phyloP scores from a whole-genome alignment of 2,113 vertebrate species.

The Brachionichthys hirsutus region DNA sequence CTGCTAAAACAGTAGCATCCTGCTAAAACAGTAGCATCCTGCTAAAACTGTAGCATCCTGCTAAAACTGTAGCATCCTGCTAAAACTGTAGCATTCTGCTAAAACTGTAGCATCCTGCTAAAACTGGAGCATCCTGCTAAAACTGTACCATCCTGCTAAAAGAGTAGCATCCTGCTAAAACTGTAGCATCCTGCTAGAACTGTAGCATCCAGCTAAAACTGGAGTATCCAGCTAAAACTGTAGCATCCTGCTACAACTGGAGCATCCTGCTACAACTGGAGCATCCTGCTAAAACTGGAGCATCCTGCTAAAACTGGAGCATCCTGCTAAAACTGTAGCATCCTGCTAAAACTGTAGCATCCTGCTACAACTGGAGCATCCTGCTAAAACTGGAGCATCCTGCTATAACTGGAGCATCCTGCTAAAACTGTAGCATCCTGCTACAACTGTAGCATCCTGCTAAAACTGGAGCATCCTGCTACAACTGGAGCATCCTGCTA shows the following conservation, averaged over 20 bases:
- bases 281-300: conserved; percentile 28
- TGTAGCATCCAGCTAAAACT: conserved; percentile 33
- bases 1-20: conserved; percentile 13
- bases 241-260: conserved; percentile 36
- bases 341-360: conserved; percentile 40
- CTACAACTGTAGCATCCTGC: conserved; percentile 14
- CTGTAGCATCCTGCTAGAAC: too few relatives aligned
- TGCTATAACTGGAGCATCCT: conserved; percentile 12
- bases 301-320: conserved; percentile 39
- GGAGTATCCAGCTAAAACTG: too few relatives aligned
- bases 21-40: conserved; percentile 26
- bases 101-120: conserved; percentile 20
- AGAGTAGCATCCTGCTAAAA: conserved; percentile 34
- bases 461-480: too few relatives aligned
- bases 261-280: too few relatives aligned
- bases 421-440: conserved; percentile 50
- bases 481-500: conserved; percentile 20
- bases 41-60: conserved; percentile 28
- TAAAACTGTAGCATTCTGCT: too few relatives aligned
- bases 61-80: conserved; percentile 28
- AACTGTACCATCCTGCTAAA: conserved; percentile 28
- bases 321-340: too few relatives aligned
- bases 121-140: too few relatives aligned
- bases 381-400: conserved; percentile 45
- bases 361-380: conserved; percentile 15